Conservation (phyloP, 2,888 invertebrate species). For the Apotomis capreana region DNA sequence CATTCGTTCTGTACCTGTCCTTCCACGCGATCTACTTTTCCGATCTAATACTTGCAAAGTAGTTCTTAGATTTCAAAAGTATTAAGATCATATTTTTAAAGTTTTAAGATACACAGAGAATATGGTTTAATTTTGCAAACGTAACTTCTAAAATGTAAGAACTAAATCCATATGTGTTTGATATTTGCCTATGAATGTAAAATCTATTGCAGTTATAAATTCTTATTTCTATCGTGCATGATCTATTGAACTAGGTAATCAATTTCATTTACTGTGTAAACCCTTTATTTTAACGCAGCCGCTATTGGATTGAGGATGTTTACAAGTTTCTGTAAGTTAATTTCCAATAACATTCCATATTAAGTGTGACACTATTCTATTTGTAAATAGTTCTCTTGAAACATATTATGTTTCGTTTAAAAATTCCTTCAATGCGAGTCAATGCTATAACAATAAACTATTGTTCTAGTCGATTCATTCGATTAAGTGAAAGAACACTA, state of each 20-base stretch:
- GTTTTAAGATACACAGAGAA: neutral
- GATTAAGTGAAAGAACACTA: too few relatives aligned
- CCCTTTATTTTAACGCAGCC: slow-evolving; percentile 60
- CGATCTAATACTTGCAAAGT: neutral
- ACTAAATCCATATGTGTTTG: slow-evolving; percentile 1
- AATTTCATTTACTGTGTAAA: slow-evolving; percentile 39
- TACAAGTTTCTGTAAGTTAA: slow-evolving; percentile 74
- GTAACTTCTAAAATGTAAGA: neutral
- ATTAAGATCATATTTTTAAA: neutral
- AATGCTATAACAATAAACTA: too few relatives aligned
- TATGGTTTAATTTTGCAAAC: neutral
- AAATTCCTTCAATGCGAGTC: neutral
- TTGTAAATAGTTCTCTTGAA: slow-evolving; percentile 16
- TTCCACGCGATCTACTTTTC: neutral
- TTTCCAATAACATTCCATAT: slow-evolving; percentile 11
- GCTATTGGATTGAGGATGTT: slow-evolving; percentile 72
- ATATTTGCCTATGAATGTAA: too few relatives aligned
- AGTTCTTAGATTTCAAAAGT: neutral
- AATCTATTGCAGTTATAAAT: neutral
- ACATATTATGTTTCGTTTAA: neutral
- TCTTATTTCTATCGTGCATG: neutral
- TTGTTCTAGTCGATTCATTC: too few relatives aligned
- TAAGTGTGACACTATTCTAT: neutral
- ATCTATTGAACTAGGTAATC: slow-evolving; percentile 19
- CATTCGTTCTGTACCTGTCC: neutral